Percentiles rank a stretch among this genome's conserved stretches.
Conservation (phyloP, 1,140 invertebrate genomes). For the Marisa cornuarietis region DNA sequence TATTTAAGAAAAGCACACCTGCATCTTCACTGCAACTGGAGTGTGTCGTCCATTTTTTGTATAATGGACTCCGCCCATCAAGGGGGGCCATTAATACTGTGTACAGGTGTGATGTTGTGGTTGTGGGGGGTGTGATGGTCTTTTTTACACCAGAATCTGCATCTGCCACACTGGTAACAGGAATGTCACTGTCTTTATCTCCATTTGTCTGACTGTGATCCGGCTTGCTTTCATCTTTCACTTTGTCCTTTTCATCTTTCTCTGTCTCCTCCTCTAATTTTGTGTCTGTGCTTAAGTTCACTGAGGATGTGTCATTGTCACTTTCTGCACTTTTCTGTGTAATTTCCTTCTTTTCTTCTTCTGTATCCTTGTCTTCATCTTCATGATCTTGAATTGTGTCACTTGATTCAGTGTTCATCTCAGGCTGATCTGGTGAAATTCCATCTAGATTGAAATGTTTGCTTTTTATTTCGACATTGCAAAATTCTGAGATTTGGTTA, state of each 20-base stretch:
- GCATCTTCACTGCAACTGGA: neutral
- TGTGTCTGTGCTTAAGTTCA: neutral
- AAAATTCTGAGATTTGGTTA: too few species aligned
- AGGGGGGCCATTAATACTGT: conserved; percentile 20
- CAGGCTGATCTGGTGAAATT: neutral
- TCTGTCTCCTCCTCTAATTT: neutral
- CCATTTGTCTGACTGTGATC: conserved; percentile 9
- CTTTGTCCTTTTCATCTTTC: neutral
- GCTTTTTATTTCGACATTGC: too few species aligned
- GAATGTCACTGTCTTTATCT: neutral
- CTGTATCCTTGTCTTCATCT: conserved; percentile 11
- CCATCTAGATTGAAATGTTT: too few species aligned
- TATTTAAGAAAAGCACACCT: neutral
- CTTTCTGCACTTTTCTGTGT: neutral
- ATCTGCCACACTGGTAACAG: neutral
- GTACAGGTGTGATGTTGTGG: conserved; percentile 22
- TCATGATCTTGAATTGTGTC: conserved; percentile 1
- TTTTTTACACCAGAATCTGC: neutral
- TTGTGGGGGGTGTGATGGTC: conserved; percentile 12
- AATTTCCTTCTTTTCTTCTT: conserved; percentile 3
- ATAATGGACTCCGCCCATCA: conserved; percentile 6
- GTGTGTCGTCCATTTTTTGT: neutral
- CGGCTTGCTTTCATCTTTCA: neutral
- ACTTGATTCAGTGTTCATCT: conserved; percentile 8
- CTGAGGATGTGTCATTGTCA: neutral